Percentiles rank a stretch among this genome's conserved stretches.
Conservation (phyloP, 92 coral and sea anemone species). For the Palythoa caribaeorum region DNA sequence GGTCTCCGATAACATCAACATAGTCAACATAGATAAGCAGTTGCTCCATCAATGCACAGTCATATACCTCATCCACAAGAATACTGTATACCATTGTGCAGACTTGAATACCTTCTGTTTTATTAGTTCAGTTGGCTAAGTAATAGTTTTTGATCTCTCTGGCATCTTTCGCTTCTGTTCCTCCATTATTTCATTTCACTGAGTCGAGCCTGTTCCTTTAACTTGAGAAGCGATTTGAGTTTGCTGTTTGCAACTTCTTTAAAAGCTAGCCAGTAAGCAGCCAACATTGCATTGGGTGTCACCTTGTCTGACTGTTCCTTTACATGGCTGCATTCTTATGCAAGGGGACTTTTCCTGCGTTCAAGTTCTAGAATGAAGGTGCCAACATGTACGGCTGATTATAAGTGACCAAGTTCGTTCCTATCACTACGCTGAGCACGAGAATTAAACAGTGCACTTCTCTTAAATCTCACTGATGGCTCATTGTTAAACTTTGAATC, state of each 20-base stretch:
- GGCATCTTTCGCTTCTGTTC: slow-evolving; percentile 54
- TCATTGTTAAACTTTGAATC: slow-evolving; percentile 46
- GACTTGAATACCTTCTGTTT: slow-evolving; percentile 52
- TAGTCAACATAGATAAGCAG: slow-evolving; percentile 52
- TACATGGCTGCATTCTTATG: slow-evolving; percentile 43
- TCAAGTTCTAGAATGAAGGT: slow-evolving; percentile 51
- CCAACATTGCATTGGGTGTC: slow-evolving; percentile 58
- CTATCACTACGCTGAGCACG: slow-evolving; percentile 13
- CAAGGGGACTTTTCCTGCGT: slow-evolving; percentile 41
- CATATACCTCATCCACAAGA: slow-evolving; percentile 59
- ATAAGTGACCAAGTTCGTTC: slow-evolving; percentile 54
- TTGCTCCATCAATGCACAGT: slow-evolving; percentile 61
- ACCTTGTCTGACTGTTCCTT: slow-evolving; percentile 56
- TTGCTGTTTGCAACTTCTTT: slow-evolving; percentile 64
- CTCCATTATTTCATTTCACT: slow-evolving; percentile 45
- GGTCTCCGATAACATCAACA: slow-evolving; percentile 53
- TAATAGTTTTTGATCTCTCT: slow-evolving; percentile 44
- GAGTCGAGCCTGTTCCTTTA: slow-evolving; percentile 58
- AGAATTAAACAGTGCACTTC: slow-evolving; percentile 44
- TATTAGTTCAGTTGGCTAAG: slow-evolving; percentile 59
- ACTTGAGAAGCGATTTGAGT: slow-evolving; percentile 39
- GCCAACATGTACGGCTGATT: slow-evolving; percentile 36
- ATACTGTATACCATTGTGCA: slow-evolving; percentile 59
- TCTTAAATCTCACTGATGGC: slow-evolving; percentile 56
- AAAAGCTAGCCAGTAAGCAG: slow-evolving; percentile 59